These are phyloP conservation scores for Delia radicum DNA, from an alignment of 1,140 invertebrate species.

Conservation along the genomic window DNA sequence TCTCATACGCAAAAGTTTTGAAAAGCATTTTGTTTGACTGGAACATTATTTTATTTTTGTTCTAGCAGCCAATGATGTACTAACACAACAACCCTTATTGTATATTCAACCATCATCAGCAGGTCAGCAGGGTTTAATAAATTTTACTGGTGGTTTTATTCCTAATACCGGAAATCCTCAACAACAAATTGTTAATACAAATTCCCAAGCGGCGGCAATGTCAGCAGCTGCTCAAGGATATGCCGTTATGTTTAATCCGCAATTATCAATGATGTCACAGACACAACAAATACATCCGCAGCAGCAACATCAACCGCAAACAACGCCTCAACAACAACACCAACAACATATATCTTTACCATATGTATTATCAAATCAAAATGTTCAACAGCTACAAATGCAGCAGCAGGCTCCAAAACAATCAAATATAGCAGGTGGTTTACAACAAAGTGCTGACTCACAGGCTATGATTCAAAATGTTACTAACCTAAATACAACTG, in stretches of 20 bases:
- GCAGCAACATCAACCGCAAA: background rate
- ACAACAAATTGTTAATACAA: slow-evolving; percentile 48
- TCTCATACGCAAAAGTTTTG: too few species aligned
- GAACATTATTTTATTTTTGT: too few species aligned
- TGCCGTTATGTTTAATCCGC: slow-evolving; percentile 9
- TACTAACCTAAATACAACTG: too few species aligned
- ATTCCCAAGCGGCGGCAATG: background rate
- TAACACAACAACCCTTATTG: background rate
- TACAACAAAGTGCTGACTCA: too few species aligned
- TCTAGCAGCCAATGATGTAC: background rate
- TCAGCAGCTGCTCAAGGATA: background rate
- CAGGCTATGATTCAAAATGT: too few species aligned
- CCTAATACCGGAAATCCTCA: background rate
- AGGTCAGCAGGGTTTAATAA: background rate
- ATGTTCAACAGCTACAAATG: too few species aligned
- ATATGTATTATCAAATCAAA: too few species aligned
- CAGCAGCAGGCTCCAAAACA: too few species aligned
- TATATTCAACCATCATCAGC: background rate
- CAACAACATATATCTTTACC: too few species aligned
- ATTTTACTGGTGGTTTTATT: background rate
- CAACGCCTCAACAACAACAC: too few species aligned
- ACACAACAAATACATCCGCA: background rate
- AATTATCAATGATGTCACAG: background rate
- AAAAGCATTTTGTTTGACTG: too few species aligned
- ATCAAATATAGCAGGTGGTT: too few species aligned